Percentiles rank a stretch among this genome's conserved stretches.
Evolutionary conservation across 37 sponge, comb jelly and placozoan genomes (phyloP).

Genomic region (Aphrocallistes beatrix): DNA sequence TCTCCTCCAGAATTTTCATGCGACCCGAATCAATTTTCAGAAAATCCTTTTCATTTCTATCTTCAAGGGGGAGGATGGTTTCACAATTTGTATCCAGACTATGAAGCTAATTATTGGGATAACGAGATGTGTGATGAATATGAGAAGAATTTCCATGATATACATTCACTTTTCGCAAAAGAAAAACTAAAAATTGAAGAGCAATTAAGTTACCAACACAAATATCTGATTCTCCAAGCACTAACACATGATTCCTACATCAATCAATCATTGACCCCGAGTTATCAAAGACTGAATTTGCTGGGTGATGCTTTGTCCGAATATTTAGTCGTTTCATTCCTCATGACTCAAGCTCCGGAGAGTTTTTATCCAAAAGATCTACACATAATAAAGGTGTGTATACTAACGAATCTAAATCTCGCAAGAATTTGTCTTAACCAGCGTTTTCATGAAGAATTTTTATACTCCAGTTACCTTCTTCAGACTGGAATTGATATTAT

Average conservation of each 20-base stretch:
- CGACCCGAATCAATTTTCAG: not conserved
- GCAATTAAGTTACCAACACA: not conserved
- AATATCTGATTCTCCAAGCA: not conserved
- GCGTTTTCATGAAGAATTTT: not conserved
- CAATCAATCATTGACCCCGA: not conserved
- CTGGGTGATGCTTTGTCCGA: not conserved
- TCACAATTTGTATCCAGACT: not conserved
- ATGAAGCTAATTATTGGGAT: not conserved
- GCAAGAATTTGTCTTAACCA: slow-evolving; percentile 7
- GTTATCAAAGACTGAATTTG: not conserved
- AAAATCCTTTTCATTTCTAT: not conserved
- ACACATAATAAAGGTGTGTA: not conserved
- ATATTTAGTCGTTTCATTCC: not conserved
- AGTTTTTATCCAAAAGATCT: not conserved
- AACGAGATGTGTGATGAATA: not conserved
- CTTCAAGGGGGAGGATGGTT: not conserved
- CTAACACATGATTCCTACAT: slow-evolving; percentile 9
- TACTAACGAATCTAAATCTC: not conserved
- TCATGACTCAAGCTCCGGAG: not conserved
- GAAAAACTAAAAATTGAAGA: not conserved
- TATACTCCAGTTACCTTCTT: not conserved
- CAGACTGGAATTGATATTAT: not conserved
- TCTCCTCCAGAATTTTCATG: not conserved
- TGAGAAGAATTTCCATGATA: not conserved
- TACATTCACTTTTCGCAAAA: not conserved